phyloP scores from a whole-genome alignment of 2,113 vertebrate genomes.

The Cottus gobio region DNA sequence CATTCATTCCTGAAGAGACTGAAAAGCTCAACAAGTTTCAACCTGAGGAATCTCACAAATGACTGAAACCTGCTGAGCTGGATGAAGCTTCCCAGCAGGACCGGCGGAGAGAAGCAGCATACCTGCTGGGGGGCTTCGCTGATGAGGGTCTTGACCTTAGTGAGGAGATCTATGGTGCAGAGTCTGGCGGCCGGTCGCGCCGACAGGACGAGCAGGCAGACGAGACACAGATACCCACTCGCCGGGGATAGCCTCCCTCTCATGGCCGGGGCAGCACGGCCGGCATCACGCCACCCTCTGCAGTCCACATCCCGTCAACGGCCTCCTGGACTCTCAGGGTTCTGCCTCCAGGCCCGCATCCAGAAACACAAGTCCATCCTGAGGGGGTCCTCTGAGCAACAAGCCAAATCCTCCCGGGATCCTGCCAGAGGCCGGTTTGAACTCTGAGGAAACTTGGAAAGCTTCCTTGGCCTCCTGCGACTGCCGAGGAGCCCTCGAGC shows the following conservation, averaged over 20 bases:
- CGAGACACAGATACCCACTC: slow-evolving; percentile 19
- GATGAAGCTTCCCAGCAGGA: too few relatives aligned
- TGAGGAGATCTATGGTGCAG: background rate
- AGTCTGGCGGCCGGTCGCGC: rapidly evolving
- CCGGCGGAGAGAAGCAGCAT: too few relatives aligned
- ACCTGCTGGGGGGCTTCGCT: too few relatives aligned
- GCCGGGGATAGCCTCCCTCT: background rate
- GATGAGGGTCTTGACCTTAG: too few relatives aligned
- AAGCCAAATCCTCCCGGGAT: background rate
- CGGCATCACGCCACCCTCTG: background rate
- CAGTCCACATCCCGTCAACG: background rate
- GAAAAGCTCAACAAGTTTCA: too few relatives aligned
- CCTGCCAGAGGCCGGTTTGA: background rate
- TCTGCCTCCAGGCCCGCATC: background rate
- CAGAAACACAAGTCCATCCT: background rate
- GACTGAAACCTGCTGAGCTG: too few relatives aligned
- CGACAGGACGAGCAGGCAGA: background rate
- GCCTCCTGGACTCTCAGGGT: background rate
- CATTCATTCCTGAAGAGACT: too few relatives aligned
- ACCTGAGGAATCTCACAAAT: too few relatives aligned
- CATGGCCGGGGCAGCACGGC: too few relatives aligned
- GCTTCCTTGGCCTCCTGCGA: background rate
- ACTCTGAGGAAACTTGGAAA: too few relatives aligned
- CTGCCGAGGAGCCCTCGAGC: background rate
- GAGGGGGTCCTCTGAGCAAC: background rate